A percentile compares a stretch with the other conserved stretches of the same genome.
Evolutionary conservation across 2,113 vertebrate species (phyloP).

Genomic region (Forbesichthys agassizii): DNA sequence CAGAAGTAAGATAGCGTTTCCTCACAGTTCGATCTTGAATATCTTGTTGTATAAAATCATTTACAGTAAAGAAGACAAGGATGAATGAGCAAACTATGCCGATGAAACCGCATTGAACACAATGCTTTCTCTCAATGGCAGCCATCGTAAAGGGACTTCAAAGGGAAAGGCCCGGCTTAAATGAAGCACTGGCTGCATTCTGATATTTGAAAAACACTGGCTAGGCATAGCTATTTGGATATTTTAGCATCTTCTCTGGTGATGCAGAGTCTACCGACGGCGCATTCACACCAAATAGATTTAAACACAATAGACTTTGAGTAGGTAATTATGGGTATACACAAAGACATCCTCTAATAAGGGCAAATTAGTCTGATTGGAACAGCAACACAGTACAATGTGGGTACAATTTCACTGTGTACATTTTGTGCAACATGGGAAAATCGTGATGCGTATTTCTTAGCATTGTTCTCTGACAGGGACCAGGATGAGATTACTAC

Average conservation of each 20-base stretch:
- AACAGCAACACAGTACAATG: slow-evolving; percentile 38
- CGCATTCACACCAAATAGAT: slow-evolving; percentile 7
- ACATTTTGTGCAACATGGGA: too few relatives aligned
- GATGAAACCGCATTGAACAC: slow-evolving; percentile 60
- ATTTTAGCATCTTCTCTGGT: not conserved
- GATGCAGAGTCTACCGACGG: slow-evolving; percentile 8
- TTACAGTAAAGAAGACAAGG: too few relatives aligned
- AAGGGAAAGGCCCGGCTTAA: slow-evolving; percentile 39
- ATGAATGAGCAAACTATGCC: slow-evolving; percentile 43
- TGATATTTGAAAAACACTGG: slow-evolving; percentile 33
- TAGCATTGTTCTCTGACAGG: too few relatives aligned
- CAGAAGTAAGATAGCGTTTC: too few relatives aligned
- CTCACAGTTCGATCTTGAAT: too few relatives aligned
- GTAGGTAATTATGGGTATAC: slow-evolving; percentile 9
- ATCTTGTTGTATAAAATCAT: too few relatives aligned
- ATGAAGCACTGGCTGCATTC: slow-evolving; percentile 51
- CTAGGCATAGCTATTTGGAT: slow-evolving; percentile 19
- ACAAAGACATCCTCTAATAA: slow-evolving; percentile 14
- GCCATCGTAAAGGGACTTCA: slow-evolving; percentile 45
- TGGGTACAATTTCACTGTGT: slow-evolving; percentile 1
- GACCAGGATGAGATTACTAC: too few relatives aligned
- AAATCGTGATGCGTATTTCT: too few relatives aligned
- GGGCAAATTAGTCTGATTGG: not conserved
- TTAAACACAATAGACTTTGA: slow-evolving; percentile 9
- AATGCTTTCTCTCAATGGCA: slow-evolving; percentile 39